phyloP scores from a whole-genome alignment of 1,140 invertebrate genomes.

The Semibalanus balanoides region DNA sequence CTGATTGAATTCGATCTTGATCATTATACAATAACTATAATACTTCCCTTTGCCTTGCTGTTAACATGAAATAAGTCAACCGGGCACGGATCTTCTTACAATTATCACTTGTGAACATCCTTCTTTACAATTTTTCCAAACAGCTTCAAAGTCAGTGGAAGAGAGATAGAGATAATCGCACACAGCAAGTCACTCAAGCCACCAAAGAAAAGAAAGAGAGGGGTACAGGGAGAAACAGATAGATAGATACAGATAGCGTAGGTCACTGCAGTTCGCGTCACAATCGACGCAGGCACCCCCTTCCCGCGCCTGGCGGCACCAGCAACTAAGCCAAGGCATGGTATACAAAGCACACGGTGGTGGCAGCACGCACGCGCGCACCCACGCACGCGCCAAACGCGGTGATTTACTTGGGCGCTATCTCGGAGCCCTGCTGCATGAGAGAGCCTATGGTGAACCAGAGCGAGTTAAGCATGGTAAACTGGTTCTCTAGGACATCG shows the following conservation, averaged over 20 bases:
- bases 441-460: constrained; percentile 91
- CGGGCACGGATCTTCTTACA: too few relatives aligned
- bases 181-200: neutral
- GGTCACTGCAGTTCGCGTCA: neutral
- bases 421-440: constrained; percentile 84
- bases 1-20: too few relatives aligned
- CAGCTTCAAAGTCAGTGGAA: neutral
- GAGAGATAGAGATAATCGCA: neutral
- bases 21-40: too few relatives aligned
- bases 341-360: neutral
- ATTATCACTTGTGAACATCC: too few relatives aligned
- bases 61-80: too few relatives aligned
- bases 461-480: constrained; percentile 79
- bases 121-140: too few relatives aligned
- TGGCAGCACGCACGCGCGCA: neutral
- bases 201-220: neutral
- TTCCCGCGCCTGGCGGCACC: too few relatives aligned
- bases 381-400: neutral
- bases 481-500: constrained; percentile 72
- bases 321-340: too few relatives aligned
- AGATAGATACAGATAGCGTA: too few relatives aligned
- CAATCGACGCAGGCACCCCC: too few relatives aligned
- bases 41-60: too few relatives aligned
- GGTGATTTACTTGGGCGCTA: constrained; percentile 52
- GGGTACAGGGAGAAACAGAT: neutral